Conservation (phyloP, 2,888 invertebrate species). For the Sphaerophoria taeniata region DNA sequence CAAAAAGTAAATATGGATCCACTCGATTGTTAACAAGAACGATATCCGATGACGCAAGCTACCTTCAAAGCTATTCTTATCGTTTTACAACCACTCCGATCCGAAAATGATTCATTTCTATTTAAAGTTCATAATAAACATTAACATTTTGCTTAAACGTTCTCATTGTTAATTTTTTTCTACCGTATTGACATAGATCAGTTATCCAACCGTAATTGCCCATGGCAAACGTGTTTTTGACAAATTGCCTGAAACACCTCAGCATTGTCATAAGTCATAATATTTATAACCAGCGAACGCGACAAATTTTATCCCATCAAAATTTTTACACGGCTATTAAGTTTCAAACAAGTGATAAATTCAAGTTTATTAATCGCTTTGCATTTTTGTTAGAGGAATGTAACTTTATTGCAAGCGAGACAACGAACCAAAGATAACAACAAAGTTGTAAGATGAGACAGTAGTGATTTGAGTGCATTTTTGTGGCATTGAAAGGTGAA, state of each 20-base stretch:
- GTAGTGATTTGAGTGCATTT: slow-evolving; percentile 36
- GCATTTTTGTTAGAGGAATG: slow-evolving; percentile 8
- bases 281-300: slow-evolving; percentile 9
- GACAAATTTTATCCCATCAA: slow-evolving; percentile 22
- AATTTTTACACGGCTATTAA: slow-evolving; percentile 49
- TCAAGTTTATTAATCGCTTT: slow-evolving; percentile 28
- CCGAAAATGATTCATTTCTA: slow-evolving; percentile 1
- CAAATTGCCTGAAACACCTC: slow-evolving; percentile 10
- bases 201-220: slow-evolving; percentile 1
- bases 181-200: slow-evolving; percentile 21
- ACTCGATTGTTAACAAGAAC: not conserved
- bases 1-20: too few relatives aligned
- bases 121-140: not conserved
- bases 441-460: slow-evolving; percentile 14
- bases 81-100: not conserved
- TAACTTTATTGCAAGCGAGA: not conserved
- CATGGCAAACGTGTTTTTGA: slow-evolving; percentile 4
- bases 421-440: slow-evolving; percentile 3
- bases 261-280: not conserved
- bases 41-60: not conserved
- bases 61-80: not conserved
- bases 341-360: slow-evolving; percentile 38
- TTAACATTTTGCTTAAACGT: not conserved
- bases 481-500: slow-evolving; percentile 57
- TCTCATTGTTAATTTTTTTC: not conserved